phyloP scores from a whole-genome alignment of 2,888 invertebrate genomes.

The Polydrusus cervinus region DNA sequence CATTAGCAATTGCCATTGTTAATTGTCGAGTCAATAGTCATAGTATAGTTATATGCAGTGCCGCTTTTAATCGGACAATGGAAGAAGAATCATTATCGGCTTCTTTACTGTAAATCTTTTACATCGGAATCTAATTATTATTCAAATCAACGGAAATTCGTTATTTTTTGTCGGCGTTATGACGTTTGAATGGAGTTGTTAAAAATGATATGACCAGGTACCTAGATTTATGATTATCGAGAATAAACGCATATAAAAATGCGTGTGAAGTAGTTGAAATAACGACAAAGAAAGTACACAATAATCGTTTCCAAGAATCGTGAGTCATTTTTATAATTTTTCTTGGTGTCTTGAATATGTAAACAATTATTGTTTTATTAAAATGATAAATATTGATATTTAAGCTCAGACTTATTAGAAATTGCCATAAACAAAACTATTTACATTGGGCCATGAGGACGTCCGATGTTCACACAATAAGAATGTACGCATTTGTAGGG shows the following conservation, averaged over 20 bases:
- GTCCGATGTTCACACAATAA: no score
- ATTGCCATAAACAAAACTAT: no score
- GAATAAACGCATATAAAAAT: slow-evolving; percentile 31
- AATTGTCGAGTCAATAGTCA: slow-evolving; percentile 26
- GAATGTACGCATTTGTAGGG: no score
- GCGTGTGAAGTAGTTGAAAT: slow-evolving; percentile 45
- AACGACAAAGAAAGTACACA: slow-evolving; percentile 23
- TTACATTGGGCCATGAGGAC: no score
- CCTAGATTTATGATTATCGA: slow-evolving; percentile 45
- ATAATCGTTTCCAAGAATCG: slow-evolving; percentile 11
- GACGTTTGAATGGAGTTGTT: slow-evolving; percentile 40
- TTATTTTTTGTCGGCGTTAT: slow-evolving; percentile 37
- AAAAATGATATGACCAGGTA: slow-evolving; percentile 32
- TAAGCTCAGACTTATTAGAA: no score
- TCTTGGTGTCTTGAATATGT: slow-evolving; percentile 15
- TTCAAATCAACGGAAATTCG: slow-evolving; percentile 33
- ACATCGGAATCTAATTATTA: slow-evolving; percentile 38
- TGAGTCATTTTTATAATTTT: slow-evolving; percentile 27
- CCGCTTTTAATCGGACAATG: slow-evolving; percentile 30
- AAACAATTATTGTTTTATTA: neutral
- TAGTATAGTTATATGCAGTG: slow-evolving; percentile 23
- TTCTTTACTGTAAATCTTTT: slow-evolving; percentile 32
- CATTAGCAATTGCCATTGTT: slow-evolving; percentile 31
- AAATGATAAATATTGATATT: no score
- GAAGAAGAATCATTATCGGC: slow-evolving; percentile 39